A percentile compares a stretch with the other conserved stretches of the same genome.
Evolutionary conservation across 2,797 vertebrate species (phyloP).

Genomic region (Scolopax rusticola): DNA sequence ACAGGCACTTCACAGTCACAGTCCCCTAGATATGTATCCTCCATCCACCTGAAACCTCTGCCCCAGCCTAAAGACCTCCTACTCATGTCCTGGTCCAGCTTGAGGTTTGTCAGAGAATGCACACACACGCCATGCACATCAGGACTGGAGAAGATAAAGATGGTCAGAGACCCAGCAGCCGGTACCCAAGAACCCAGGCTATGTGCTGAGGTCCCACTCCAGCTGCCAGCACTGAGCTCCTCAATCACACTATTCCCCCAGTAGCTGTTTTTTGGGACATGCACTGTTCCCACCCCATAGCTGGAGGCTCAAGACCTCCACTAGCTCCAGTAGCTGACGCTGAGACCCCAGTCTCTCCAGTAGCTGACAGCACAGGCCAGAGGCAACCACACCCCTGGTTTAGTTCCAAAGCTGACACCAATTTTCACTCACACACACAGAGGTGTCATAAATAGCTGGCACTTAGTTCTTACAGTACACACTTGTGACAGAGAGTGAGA

Average conservation of each 20-base stretch:
- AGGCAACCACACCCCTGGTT: accelerated
- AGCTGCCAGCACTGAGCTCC: no score
- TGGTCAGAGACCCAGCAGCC: accelerated
- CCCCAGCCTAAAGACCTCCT: accelerated
- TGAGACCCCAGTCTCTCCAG: accelerated
- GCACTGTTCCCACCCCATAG: accelerated
- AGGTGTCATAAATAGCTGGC: background rate
- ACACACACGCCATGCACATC: accelerated
- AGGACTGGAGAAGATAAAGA: background rate
- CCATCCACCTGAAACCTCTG: background rate
- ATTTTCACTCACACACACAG: background rate
- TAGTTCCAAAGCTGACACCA: background rate
- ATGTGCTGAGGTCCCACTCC: background rate
- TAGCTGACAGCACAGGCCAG: background rate
- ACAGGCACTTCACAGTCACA: accelerated
- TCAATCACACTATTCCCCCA: accelerated
- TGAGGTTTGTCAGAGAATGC: background rate
- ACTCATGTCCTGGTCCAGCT: accelerated
- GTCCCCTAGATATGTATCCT: background rate
- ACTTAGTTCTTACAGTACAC: background rate
- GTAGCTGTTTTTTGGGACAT: accelerated
- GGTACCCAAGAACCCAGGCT: accelerated
- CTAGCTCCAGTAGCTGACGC: background rate
- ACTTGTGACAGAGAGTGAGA: no score
- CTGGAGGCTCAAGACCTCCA: background rate